Evolutionary conservation across 2,113 vertebrate genomes (phyloP).

Genomic region (Bagarius yarrelli): DNA sequence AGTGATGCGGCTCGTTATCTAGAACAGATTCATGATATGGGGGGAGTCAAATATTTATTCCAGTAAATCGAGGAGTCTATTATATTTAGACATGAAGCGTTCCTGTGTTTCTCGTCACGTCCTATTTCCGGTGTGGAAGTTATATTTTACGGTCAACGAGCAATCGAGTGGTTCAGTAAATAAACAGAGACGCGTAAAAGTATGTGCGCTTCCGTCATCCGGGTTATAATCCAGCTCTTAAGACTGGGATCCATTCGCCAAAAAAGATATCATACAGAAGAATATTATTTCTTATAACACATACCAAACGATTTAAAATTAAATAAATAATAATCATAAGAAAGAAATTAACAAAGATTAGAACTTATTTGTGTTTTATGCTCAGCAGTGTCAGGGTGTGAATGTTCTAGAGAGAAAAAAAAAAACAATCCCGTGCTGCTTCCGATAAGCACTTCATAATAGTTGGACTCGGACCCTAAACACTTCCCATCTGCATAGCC

Average conservation of each 20-base stretch:
- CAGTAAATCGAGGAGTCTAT: slow-evolving; percentile 66
- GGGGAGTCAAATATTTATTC: slow-evolving; percentile 62
- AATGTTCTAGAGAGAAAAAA: background rate
- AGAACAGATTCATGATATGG: slow-evolving; percentile 64
- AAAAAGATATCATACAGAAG: background rate
- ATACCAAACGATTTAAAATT: background rate
- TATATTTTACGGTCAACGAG: background rate
- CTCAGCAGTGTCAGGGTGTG: background rate
- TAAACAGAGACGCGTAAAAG: background rate
- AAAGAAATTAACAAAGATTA: background rate
- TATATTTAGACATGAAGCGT: slow-evolving; percentile 45
- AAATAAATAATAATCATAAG: background rate
- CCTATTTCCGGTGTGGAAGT: slow-evolving; percentile 16
- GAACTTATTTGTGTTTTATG: background rate
- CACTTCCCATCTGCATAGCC: slow-evolving; percentile 47
- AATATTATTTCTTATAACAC: background rate
- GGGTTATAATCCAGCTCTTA: background rate
- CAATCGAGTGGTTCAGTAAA: background rate
- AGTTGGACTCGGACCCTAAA: slow-evolving; percentile 26
- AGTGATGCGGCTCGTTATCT: slow-evolving; percentile 54
- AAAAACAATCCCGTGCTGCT: background rate
- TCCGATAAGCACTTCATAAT: slow-evolving; percentile 16
- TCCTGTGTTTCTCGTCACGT: slow-evolving; percentile 7
- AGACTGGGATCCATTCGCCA: background rate
- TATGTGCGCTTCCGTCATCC: background rate